phyloP scores from a whole-genome alignment of 1,140 invertebrate species.

The Lineus longissimus region DNA sequence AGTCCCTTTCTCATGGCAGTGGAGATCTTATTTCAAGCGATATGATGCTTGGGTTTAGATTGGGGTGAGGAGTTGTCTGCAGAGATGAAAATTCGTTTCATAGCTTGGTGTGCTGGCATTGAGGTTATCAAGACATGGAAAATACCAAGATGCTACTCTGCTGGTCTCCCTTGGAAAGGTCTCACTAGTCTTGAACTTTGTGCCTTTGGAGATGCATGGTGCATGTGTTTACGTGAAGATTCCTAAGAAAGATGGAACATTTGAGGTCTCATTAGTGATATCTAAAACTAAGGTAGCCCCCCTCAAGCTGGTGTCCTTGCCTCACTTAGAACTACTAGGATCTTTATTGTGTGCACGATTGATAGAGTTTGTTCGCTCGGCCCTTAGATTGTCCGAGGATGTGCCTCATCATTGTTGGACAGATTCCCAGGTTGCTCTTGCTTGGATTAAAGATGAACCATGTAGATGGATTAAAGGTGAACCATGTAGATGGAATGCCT shows the following conservation, averaged over 20 bases:
- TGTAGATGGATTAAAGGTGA: slow-evolving; percentile 17
- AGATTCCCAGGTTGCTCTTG: slow-evolving; percentile 8
- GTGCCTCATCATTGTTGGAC: slow-evolving; percentile 7
- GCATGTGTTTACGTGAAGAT: too few species aligned
- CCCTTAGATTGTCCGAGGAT: neutral
- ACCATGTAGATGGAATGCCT: slow-evolving; percentile 4
- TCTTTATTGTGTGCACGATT: neutral
- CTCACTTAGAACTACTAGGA: too few species aligned
- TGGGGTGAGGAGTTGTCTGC: slow-evolving; percentile 1
- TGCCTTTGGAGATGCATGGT: too few species aligned
- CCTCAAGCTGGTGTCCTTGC: too few species aligned
- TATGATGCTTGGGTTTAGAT: neutral
- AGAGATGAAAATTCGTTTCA: neutral
- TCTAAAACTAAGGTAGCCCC: too few species aligned
- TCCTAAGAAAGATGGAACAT: too few species aligned
- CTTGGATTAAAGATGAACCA: slow-evolving; percentile 10
- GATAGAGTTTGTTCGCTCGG: neutral
- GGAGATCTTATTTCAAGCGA: slow-evolving; percentile 2
- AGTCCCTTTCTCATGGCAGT: neutral
- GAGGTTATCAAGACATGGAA: slow-evolving; percentile 1
- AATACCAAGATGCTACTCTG: neutral
- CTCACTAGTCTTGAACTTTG: too few species aligned
- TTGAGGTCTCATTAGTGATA: too few species aligned
- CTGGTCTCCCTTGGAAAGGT: too few species aligned
- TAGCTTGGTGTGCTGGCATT: neutral